Evolutionary conservation across 2,113 vertebrate genomes (phyloP), one percentile per base, ranked within the genome.

Genomic region (Nesogale talazaci): DNA sequence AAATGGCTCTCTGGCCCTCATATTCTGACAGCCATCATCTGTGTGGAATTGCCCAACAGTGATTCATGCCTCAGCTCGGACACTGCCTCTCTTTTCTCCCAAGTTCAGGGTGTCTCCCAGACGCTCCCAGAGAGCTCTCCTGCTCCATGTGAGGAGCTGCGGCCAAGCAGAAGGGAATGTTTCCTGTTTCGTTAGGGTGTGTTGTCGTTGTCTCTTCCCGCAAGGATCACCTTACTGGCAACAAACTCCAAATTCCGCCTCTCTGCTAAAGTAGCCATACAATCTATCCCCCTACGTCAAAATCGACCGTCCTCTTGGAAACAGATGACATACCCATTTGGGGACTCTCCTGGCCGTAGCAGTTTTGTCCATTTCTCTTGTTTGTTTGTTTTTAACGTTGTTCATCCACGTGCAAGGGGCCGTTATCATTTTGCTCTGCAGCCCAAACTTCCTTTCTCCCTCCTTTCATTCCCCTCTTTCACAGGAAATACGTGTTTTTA

Each of bases 11-110:
- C 95, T 90, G 78, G 87, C 38, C 67, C 91, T 95, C 83, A 92
- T 79, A 81, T 19, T 84, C 83, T 78, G 95, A 94, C 93, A 96
- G 95, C 96, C 96, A 94, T 94, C 96, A 88, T 95, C 97, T 94
- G 94, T 92, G 94, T 72, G 94, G 96, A 97, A 89, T 77, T 85
- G 91, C 96, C 97, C 97, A 97, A 56, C 92, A 69, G 83, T 78
- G 95, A 91, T 76, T 97, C 92, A 92, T 92, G 97, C 0, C 76
- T 92, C 88, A 0, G 12, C 94, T 96, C 96, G 96, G 94, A 96
- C 81, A 40, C 29, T 34, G 36, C 20, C 57, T 46, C 61, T 82
- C 86, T 83, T 79, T 46, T 63, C 42, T 92, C 59, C 76, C 31
- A 20, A 36, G 42, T 36, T 2, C n/a, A 76, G 22, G 81, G 52